Evolutionary conservation across 1,140 invertebrate species (phyloP), one percentile per base, ranked within the genome.

Genomic region (Saxidomus purpurata): DNA sequence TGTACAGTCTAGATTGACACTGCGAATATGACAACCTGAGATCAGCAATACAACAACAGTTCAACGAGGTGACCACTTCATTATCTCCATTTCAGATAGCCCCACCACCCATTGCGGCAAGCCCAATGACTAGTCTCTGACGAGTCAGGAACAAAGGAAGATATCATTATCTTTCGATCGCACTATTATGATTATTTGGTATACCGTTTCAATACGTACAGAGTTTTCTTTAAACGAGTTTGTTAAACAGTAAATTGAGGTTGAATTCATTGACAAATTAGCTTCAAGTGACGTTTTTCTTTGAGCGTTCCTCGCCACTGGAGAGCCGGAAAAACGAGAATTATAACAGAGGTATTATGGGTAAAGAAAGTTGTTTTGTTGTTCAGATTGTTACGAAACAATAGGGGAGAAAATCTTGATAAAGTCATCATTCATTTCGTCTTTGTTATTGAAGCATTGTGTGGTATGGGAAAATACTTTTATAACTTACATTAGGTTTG

Each of bases 81-180:
- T 79, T 79, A 79, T 79, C 76, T 79, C 76, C 47, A 79, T 79
- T 79, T 79, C 76, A 79, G 55, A 79, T 79, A 59, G 55, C 76
- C 76, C 76, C 76, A 79, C 76, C 76, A 43, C 76, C 47, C 55
- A 25, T 19, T 55, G 76, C 40, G 76, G 19, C 19, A 3, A 52
- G 43, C 47, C n/a, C 76, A 49, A 13, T 79, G 47, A 55, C 76
- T 79, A 25, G 47, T 79, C 31, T 49, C 47, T 36, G 28, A 36
- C 76, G 25, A 49, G 49, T 19, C 76, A 17, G 1, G n/a, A 36
- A 79, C 76, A 79, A 79, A 52, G 47, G 76, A 28, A 79, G 25
- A n/a, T 38, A 55, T 79, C 76, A 79, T 79, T 79, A 79, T 52
- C 47, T 2, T 17, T 31, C 15, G 43, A 47, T 52, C 28, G 47